These are phyloP conservation scores for Rhinolophus sinicus DNA, from an alignment of 2,113 vertebrate species.

Conservation along the genomic window DNA sequence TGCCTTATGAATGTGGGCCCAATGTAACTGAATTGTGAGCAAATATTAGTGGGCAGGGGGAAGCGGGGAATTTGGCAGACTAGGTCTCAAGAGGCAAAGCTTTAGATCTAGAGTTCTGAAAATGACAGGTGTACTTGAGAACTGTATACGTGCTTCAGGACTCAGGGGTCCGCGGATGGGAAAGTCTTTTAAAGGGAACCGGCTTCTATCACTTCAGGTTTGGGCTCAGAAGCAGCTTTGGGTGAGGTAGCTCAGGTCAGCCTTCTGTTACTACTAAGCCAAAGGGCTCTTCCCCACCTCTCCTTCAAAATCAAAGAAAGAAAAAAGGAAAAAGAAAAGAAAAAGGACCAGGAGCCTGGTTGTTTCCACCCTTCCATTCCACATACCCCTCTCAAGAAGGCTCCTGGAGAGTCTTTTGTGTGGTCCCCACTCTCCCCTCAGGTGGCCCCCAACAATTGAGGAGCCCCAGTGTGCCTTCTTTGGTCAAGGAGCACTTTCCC, in stretches of 20 bases:
- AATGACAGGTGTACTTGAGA: background rate
- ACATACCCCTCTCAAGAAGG: background rate
- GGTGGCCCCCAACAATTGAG: background rate
- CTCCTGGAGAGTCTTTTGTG: background rate
- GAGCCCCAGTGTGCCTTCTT: background rate
- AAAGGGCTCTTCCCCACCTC: background rate
- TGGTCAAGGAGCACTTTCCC: constrained; percentile 1
- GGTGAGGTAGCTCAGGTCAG: background rate
- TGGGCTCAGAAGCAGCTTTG: background rate
- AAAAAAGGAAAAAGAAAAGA: background rate
- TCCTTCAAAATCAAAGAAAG: background rate
- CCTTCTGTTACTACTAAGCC: background rate
- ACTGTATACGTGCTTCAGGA: background rate
- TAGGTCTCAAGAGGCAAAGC: background rate
- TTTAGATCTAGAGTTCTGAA: background rate
- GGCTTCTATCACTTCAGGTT: background rate
- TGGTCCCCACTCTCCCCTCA: background rate
- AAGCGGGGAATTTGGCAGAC: background rate
- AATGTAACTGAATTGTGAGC: background rate
- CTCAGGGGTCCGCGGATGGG: background rate
- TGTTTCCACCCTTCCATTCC: background rate
- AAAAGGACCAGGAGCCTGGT: background rate
- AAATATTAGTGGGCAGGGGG: background rate
- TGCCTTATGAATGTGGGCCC: background rate
- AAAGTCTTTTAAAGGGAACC: background rate